Evolutionary conservation across 2,888 invertebrate species (phyloP).

Genomic region (Steinernema hermaphroditum): DNA sequence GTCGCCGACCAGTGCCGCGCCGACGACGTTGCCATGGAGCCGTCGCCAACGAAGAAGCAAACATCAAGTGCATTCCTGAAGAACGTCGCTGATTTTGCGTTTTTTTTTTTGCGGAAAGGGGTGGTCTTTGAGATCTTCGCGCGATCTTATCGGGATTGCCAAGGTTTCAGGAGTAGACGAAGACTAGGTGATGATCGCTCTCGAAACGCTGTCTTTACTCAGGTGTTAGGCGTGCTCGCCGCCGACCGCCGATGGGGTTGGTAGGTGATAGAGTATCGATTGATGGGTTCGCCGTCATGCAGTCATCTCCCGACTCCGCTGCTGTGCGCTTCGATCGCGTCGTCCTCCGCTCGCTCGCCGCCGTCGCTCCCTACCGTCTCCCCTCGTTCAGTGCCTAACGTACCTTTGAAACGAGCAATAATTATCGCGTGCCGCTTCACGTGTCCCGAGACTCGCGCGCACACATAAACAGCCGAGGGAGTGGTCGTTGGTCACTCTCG

Average conservation of each 20-base stretch:
- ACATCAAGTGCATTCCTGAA: background rate
- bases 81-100: no score
- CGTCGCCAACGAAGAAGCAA: background rate
- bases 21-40: constrained; percentile 7
- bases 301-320: background rate
- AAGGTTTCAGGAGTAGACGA: no score
- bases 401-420: background rate
- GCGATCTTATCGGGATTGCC: no score
- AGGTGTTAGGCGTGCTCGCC: constrained; percentile 17
- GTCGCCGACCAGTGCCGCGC: no score
- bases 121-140: no score
- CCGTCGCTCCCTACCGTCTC: background rate
- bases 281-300: background rate
- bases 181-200: no score
- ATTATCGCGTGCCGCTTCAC: constrained; percentile 13
- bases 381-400: background rate
- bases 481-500: constrained; percentile 5
- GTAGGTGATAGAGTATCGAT: constrained; percentile 21
- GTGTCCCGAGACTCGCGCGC: background rate
- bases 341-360: background rate
- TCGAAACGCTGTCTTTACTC: background rate
- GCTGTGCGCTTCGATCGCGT: background rate
- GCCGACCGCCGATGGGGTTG: background rate
- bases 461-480: background rate
- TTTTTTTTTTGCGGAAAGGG: no score